These are phyloP conservation scores for Aeoliscus strigatus DNA, from an alignment of 2,797 vertebrate species.

Conservation along the genomic window DNA sequence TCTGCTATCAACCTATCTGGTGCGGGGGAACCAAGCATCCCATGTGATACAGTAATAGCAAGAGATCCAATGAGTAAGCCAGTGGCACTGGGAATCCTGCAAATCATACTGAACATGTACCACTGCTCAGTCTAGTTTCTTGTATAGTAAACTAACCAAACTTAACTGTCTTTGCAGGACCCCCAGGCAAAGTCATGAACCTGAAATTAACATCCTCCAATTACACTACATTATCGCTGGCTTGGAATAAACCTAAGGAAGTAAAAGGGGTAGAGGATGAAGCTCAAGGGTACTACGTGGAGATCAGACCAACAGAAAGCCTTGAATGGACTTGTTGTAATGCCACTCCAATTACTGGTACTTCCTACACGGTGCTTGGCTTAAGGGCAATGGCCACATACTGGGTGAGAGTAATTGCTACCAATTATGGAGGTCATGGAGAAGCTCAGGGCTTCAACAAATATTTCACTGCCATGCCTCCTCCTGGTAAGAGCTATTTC, in stretches of 20 bases:
- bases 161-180: no score
- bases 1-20: conserved; percentile 83
- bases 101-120: neutral
- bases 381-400: conserved; percentile 77
- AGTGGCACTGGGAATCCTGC: no score
- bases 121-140: no score
- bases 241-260: conserved; percentile 77
- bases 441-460: conserved; percentile 72
- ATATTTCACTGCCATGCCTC: conserved; percentile 65
- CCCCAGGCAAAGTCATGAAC: conserved; percentile 78
- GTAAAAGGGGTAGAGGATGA: conserved; percentile 69
- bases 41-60: conserved; percentile 77
- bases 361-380: conserved; percentile 77
- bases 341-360: conserved; percentile 53
- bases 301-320: conserved; percentile 73
- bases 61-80: conserved; percentile 81
- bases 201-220: conserved; percentile 80
- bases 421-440: conserved; percentile 75
- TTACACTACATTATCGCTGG: conserved; percentile 76
- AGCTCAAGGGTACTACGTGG: conserved; percentile 83
- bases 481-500: conserved; percentile 67
- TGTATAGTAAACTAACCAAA: no score
- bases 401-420: conserved; percentile 77
- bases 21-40: conserved; percentile 76
- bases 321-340: conserved; percentile 80